Evolutionary conservation across 1,140 invertebrate genomes (phyloP), one percentile per base, ranked within the genome.

Genomic region (Cyrtorhinus lividipennis): DNA sequence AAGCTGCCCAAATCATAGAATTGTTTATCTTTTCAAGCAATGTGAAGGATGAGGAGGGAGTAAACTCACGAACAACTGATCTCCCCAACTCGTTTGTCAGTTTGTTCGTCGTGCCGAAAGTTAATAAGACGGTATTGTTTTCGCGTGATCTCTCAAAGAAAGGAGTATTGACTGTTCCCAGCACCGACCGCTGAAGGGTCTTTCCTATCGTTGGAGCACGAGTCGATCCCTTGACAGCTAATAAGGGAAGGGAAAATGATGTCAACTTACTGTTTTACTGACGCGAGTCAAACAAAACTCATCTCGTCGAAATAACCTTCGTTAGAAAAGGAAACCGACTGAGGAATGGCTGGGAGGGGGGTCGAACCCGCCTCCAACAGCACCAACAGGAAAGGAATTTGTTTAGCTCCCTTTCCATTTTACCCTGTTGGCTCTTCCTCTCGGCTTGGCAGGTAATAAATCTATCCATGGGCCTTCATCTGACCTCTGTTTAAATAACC

Each of bases 401-500:
- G 48, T 53, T 53, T 53, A 53, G 48, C 48, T 53, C 48, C 48
- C 20, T 53, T 53, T 53, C 48, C 48, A 53, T 53, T 53, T 53
- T 22, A 53, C 48, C 48, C 5, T 53, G 48, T 53, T 53, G 48
- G 48, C 48, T 53, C 48, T 53, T 53, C 48, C 48, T 53, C 48
- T 53, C 48, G 12, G 48, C 8, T 53, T 53, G 48, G 48, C 48
- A 53, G 48, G 48, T 53, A 53, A 53, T 53, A 53, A 53, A 53
- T 53, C 48, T 22, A 53, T 3, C 48, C 48, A 10, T 8, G 20
- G 20, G 12, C 8, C 20, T 22, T 53, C 48, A 53, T 53, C 48
- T 53, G 48, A 53, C 48, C 48, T 53, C 48, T 53, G 48, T 53
- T 53, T 53, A 53, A 53, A 53, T 53, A 53, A 53, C 48, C 48